Percentiles rank a stretch among this genome's conserved stretches.
Conservation (phyloP, 2,888 invertebrate species). For the Perizoma affinitatum region DNA sequence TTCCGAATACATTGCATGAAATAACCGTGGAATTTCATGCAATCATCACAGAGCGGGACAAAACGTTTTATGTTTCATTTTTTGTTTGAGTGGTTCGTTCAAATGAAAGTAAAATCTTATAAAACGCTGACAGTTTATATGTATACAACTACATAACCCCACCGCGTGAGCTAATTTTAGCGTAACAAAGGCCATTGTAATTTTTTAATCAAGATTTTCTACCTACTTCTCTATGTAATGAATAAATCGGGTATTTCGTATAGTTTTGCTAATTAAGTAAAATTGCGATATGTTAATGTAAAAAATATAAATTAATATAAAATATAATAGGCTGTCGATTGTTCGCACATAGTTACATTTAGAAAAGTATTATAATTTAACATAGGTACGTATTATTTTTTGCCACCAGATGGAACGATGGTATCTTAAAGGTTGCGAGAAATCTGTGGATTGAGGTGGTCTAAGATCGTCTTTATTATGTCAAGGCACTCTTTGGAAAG, state of each 20-base stretch:
- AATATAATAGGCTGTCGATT: too few relatives aligned
- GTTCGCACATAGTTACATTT: too few relatives aligned
- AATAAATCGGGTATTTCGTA: slow-evolving; percentile 15
- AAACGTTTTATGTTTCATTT: slow-evolving; percentile 1
- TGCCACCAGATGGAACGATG: too few relatives aligned
- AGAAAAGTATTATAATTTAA: too few relatives aligned
- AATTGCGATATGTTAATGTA: too few relatives aligned
- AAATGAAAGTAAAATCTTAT: slow-evolving; percentile 20
- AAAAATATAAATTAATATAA: too few relatives aligned
- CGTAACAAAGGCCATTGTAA: slow-evolving; percentile 59
- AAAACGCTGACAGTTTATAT: slow-evolving; percentile 5
- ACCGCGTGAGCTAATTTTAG: slow-evolving; percentile 35
- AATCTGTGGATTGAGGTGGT: too few relatives aligned
- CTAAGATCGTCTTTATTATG: too few relatives aligned
- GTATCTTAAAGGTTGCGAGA: too few relatives aligned
- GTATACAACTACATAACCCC: slow-evolving; percentile 23
- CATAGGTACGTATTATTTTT: too few relatives aligned
- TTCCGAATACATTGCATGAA: slow-evolving; percentile 28
- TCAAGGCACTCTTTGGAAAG: too few relatives aligned
- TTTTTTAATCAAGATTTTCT: slow-evolving; percentile 50
- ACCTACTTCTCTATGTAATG: slow-evolving; percentile 20
- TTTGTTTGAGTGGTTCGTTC: background rate
- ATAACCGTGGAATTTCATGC: slow-evolving; percentile 14
- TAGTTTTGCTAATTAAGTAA: background rate
- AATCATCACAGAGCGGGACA: slow-evolving; percentile 1